Evolutionary conservation across 2,113 vertebrate species (phyloP).

Genomic region (Plotosus lineatus): DNA sequence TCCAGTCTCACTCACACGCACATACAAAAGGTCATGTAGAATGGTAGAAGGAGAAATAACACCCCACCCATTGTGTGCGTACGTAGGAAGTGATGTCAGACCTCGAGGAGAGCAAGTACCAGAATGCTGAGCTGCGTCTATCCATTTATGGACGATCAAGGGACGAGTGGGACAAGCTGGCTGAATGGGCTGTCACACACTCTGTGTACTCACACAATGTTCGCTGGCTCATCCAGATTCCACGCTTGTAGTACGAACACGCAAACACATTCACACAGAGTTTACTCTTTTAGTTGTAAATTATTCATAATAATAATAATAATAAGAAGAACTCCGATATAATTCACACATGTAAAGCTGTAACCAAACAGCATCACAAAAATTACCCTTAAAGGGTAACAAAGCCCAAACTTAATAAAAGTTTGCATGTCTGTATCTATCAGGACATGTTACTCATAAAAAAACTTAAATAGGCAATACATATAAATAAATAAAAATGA

Average conservation of each 20-base stretch:
- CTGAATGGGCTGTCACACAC: slow-evolving; percentile 86
- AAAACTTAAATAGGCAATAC: too few species aligned
- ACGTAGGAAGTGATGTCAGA: slow-evolving; percentile 92
- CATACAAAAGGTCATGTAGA: neutral
- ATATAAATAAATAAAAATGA: too few species aligned
- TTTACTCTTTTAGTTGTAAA: too few species aligned
- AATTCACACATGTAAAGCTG: too few species aligned
- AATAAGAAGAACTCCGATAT: too few species aligned
- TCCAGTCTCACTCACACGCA: neutral
- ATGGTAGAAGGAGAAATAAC: neutral
- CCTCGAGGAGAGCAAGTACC: slow-evolving; percentile 97
- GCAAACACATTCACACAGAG: slow-evolving; percentile 2
- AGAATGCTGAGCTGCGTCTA: slow-evolving; percentile 91
- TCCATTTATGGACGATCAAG: slow-evolving; percentile 91
- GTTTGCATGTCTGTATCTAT: too few species aligned
- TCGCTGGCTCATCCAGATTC: slow-evolving; percentile 95
- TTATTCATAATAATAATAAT: too few species aligned
- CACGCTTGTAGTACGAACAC: slow-evolving; percentile 90
- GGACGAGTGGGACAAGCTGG: slow-evolving; percentile 93
- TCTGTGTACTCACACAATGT: slow-evolving; percentile 92
- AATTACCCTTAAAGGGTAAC: too few species aligned
- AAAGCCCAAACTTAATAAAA: too few species aligned
- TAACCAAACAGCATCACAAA: too few species aligned
- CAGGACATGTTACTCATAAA: too few species aligned
- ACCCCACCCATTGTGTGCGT: neutral